These are phyloP conservation scores for Pachycephus smyrnensis DNA, from an alignment of 2,888 invertebrate species.

Conservation along the genomic window DNA sequence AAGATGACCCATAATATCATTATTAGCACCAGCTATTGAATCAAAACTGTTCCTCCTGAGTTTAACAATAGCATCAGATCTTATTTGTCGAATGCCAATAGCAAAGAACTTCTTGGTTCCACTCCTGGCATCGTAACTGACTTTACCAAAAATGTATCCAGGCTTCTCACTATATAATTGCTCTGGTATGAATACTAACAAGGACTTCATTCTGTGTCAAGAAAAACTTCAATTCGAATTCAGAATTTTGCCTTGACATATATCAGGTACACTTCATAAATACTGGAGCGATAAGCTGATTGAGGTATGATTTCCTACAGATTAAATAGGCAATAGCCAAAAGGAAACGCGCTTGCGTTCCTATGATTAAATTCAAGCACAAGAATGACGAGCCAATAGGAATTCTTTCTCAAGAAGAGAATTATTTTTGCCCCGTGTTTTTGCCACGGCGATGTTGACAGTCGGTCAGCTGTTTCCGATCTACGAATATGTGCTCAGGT, in stretches of 20 bases:
- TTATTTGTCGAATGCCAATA: conserved; percentile 38
- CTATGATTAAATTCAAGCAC: neutral
- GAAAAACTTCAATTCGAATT: neutral
- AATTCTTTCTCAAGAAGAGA: neutral
- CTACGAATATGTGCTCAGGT: conserved; percentile 29
- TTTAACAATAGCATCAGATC: conserved; percentile 17
- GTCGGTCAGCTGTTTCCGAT: conserved; percentile 40
- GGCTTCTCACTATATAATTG: conserved; percentile 40
- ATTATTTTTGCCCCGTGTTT: neutral
- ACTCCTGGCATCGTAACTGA: conserved; percentile 38
- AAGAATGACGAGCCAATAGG: neutral
- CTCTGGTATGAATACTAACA: conserved; percentile 56
- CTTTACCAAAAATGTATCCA: conserved; percentile 55
- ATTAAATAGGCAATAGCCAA: neutral
- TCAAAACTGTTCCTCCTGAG: neutral
- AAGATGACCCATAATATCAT: conserved; percentile 53
- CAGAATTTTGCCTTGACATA: neutral
- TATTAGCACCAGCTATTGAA: conserved; percentile 5
- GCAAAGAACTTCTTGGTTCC: conserved; percentile 54
- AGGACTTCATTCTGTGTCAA: conserved; percentile 41
- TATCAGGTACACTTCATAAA: neutral
- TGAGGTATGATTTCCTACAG: neutral
- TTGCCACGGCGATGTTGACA: conserved; percentile 14
- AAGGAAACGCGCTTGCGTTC: neutral
- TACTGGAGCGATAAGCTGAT: neutral